phyloP scores from a whole-genome alignment of 2,888 invertebrate species.

The Lepetodrilus schrolli region DNA sequence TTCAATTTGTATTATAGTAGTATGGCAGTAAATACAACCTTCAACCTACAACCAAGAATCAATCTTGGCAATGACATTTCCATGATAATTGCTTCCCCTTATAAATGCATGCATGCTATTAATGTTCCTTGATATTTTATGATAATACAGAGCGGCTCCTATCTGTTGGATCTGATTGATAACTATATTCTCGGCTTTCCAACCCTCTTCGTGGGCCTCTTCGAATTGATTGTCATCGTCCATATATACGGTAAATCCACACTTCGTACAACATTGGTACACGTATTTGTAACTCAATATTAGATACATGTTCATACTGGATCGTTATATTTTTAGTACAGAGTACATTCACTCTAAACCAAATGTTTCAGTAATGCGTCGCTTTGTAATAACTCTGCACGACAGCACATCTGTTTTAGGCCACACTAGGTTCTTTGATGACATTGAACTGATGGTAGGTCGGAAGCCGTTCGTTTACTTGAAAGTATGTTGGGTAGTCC shows the following conservation, averaged over 20 bases:
- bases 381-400: no score
- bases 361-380: no score
- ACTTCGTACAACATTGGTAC: no score
- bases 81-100: not conserved
- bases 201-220: slow-evolving; percentile 71
- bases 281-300: no score
- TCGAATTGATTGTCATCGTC: slow-evolving; percentile 67
- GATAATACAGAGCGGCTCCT: slow-evolving; percentile 77
- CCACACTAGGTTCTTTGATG: slow-evolving; percentile 46
- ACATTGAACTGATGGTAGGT: slow-evolving; percentile 52
- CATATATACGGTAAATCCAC: slow-evolving; percentile 70
- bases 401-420: no score
- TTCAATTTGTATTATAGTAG: no score
- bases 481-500: slow-evolving; percentile 43
- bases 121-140: not conserved
- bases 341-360: no score
- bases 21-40: no score
- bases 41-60: no score
- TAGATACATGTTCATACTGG: no score
- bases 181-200: slow-evolving; percentile 71
- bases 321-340: no score
- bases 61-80: not conserved
- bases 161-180: slow-evolving; percentile 73
- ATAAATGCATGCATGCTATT: not conserved
- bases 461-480: slow-evolving; percentile 44